Conservation (phyloP, 2,888 invertebrate species). For the Dendrolimus pini region DNA sequence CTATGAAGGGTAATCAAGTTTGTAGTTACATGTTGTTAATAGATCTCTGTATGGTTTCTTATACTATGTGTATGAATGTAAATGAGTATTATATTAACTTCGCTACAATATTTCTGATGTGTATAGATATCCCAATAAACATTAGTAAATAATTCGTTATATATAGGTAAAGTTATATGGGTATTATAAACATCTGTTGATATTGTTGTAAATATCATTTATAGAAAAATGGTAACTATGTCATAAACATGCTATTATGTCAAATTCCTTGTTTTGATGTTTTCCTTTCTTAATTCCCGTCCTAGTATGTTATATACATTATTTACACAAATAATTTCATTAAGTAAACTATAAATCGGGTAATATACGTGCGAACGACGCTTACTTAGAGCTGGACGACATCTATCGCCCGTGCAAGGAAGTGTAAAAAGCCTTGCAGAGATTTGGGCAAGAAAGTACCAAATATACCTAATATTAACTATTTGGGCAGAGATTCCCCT, state of each 20-base stretch:
- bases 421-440: too few relatives aligned
- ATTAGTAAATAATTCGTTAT: neutral
- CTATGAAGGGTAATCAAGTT: neutral
- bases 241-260: constrained; percentile 29
- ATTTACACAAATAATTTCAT: too few relatives aligned
- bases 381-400: too few relatives aligned
- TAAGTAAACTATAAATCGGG: too few relatives aligned
- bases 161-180: constrained; percentile 33
- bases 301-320: neutral
- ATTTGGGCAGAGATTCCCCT: too few relatives aligned
- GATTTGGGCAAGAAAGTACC: too few relatives aligned
- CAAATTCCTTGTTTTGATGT: constrained; percentile 6
- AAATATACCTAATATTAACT: too few relatives aligned
- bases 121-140: neutral
- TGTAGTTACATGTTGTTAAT: neutral
- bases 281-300: constrained; percentile 4
- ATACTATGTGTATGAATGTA: constrained; percentile 10
- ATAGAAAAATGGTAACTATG: constrained; percentile 36
- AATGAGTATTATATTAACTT: neutral
- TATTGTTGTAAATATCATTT: constrained; percentile 64
- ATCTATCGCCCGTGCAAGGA: too few relatives aligned
- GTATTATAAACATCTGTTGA: constrained; percentile 45
- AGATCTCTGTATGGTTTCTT: neutral
- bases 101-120: neutral
- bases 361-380: too few relatives aligned